A percentile compares a stretch with the other conserved stretches of the same genome.
Evolutionary conservation across 1,140 invertebrate species (phyloP).

Genomic region (Pseudomyrmex cubaensis): DNA sequence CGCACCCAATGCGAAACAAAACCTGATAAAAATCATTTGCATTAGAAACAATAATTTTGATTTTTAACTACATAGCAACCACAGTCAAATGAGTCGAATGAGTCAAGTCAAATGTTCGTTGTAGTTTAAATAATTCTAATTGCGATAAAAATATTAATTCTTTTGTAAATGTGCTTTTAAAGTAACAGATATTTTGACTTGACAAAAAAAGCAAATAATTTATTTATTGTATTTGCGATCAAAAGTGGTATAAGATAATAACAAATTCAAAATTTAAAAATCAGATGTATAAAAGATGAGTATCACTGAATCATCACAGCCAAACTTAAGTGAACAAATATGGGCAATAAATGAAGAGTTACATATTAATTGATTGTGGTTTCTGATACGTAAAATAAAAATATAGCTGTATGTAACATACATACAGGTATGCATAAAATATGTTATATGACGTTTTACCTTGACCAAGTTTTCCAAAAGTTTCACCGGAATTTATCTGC

Average conservation of each 20-base stretch:
- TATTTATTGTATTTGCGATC: too few relatives aligned
- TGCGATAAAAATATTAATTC: too few relatives aligned
- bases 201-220: too few relatives aligned
- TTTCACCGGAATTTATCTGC: constrained; percentile 30
- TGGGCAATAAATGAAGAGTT: background rate
- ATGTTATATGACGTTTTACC: constrained; percentile 15
- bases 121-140: background rate
- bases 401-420: background rate
- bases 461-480: constrained; percentile 54
- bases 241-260: too few relatives aligned
- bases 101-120: background rate
- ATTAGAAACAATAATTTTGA: constrained; percentile 8
- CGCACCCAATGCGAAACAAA: background rate
- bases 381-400: constrained; percentile 3
- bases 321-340: too few relatives aligned
- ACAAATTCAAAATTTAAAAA: too few relatives aligned
- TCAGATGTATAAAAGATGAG: too few relatives aligned
- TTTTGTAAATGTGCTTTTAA: too few relatives aligned
- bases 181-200: background rate
- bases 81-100: background rate
- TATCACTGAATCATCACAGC: too few relatives aligned
- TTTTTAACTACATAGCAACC: background rate
- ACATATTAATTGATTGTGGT: background rate
- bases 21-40: background rate
- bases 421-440: background rate